Evolutionary conservation across 2,113 vertebrate species (phyloP).

Genomic region (Tiliqua scincoides): DNA sequence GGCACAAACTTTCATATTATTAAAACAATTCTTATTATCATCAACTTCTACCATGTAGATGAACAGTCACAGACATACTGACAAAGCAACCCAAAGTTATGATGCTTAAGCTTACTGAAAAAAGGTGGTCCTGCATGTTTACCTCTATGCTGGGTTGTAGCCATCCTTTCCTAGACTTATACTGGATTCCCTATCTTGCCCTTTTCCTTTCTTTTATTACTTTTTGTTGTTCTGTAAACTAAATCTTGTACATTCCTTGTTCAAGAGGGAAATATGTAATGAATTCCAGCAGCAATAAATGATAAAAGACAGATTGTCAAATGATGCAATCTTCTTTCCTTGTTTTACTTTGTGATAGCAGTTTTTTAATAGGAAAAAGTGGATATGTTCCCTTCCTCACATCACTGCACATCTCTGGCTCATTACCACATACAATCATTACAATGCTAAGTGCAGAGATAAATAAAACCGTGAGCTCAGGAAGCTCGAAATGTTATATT

Average conservation of each 20-base stretch:
- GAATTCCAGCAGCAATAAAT: background rate
- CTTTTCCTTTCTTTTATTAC: background rate
- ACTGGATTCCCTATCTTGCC: background rate
- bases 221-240: slow-evolving; percentile 9
- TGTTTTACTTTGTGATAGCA: slow-evolving; percentile 22
- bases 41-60: background rate
- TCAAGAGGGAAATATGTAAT: slow-evolving; percentile 19
- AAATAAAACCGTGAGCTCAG: slow-evolving; percentile 47
- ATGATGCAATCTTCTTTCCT: background rate
- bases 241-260: background rate
- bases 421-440: slow-evolving; percentile 39
- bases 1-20: background rate
- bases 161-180: background rate
- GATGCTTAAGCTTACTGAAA: background rate
- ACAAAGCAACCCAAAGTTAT: too few relatives aligned
- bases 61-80: background rate
- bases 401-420: slow-evolving; percentile 37
- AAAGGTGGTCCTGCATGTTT: background rate
- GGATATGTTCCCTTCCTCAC: background rate
- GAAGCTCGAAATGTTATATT: slow-evolving; percentile 33
- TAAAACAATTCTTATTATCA: background rate
- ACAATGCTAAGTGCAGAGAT: slow-evolving; percentile 3
- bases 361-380: slow-evolving; percentile 27
- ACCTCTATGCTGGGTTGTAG: background rate
- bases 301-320: slow-evolving; percentile 6